Conservation (phyloP, 2,797 vertebrate species). For the Spea hammondii region DNA sequence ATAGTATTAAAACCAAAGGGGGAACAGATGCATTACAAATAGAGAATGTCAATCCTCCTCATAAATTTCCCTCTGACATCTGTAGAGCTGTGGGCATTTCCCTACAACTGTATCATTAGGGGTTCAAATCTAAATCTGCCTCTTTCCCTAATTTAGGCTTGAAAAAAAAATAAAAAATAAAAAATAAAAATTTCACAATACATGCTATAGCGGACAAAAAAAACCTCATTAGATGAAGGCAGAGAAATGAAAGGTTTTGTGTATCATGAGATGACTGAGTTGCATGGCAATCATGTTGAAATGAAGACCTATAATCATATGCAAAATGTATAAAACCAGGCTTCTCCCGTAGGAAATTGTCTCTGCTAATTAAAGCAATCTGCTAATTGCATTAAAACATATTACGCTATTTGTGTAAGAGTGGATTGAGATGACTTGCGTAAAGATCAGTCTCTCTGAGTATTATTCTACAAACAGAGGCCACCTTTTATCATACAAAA, state of each 20-base stretch:
- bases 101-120: not conserved
- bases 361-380: constrained; percentile 50
- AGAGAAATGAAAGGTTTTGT: constrained; percentile 39
- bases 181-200: constrained; percentile 2
- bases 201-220: constrained; percentile 7
- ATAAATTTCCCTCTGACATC: too few relatives aligned
- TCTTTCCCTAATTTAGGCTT: constrained; percentile 3
- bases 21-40: too few relatives aligned
- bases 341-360: constrained; percentile 25
- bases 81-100: too few relatives aligned
- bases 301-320: constrained; percentile 41
- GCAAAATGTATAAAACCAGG: constrained; percentile 21
- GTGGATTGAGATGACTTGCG: constrained; percentile 15
- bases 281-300: constrained; percentile 26
- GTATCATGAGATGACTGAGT: constrained; percentile 19
- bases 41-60: too few relatives aligned
- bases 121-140: not conserved
- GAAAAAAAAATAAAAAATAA: not conserved
- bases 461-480: too few relatives aligned
- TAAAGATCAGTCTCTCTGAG: constrained; percentile 10
- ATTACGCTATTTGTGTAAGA: constrained; percentile 35
- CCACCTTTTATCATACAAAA: too few relatives aligned
- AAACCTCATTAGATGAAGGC: constrained; percentile 28
- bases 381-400: constrained; percentile 40
- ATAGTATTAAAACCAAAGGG: too few relatives aligned